Base-by-base conservation (phyloP, 2,113 vertebrate species). In the Gambusia affinis region DNA sequence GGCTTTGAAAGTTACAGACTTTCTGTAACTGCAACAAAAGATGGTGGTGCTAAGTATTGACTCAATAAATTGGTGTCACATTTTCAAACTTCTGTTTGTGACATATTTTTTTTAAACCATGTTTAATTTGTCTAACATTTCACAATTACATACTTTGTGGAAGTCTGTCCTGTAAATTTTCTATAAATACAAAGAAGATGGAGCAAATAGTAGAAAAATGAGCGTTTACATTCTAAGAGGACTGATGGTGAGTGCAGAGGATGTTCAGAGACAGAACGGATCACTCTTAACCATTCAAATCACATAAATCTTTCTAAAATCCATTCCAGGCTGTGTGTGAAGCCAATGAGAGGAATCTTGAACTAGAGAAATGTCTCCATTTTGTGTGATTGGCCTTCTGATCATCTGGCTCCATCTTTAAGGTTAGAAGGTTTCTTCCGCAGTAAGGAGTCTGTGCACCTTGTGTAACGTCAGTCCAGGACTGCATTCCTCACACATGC, bases 391-490 rank as follows among this genome's bases (percentile, higher is more conserved):
- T 24, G 17, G 51, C 51, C 51, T 22, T 24, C 10, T 24, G 51
- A 54, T 3, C 7, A 0, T 51, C 47, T 24, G 47, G 47, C 47
- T 54, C 6, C 47, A 54, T 74, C 64, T 66, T 64, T 67, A 31
- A 57, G 22, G 51, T 57, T 5, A 57, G 77, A 74, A 70, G 29
- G 30, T 12, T 29, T 19, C 15, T 75, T 65, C 8, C 72, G 72
- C 64, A 57, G 60, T 12, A 64, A 54, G 29, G 54, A 8, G 15
- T 6, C 28, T 39, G 60, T 17, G 33, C 67, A 61, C 83, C 87
- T 86, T 80, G 88, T 82, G 71, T 85, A 84, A 88, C 86, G 78
- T 79, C 79, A 15, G 51, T 47, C 76, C 74, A 31, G 62, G 72
- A 70, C 29, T 35, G 27, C 68, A 70, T 84, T 81, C 67, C 78